Percentiles rank a stretch among this genome's conserved stretches.
Evolutionary conservation across 1,140 invertebrate genomes (phyloP).

Genomic region (Planococcus citri): DNA sequence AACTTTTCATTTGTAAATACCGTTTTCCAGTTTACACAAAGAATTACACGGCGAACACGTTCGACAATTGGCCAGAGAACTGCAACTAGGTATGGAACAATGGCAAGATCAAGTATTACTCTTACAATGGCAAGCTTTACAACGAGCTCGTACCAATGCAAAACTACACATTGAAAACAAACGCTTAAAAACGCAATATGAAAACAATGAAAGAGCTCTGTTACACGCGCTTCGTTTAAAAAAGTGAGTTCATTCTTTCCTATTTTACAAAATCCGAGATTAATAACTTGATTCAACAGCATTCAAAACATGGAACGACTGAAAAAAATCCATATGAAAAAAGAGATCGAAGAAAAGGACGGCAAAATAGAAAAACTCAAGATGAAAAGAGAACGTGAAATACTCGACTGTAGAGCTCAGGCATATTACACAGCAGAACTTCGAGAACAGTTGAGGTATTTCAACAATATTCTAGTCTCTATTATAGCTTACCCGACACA

Average conservation of each 20-base stretch:
- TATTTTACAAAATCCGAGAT: not conserved
- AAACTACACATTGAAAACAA: constrained; percentile 27
- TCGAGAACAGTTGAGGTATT: constrained; percentile 31
- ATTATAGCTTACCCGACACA: no score
- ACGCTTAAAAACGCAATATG: constrained; percentile 27
- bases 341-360: constrained; percentile 30
- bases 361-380: constrained; percentile 30
- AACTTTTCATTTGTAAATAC: constrained; percentile 10
- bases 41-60: constrained; percentile 30
- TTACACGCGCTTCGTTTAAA: constrained; percentile 28
- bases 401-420: constrained; percentile 29
- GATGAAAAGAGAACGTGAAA: constrained; percentile 29
- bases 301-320: constrained; percentile 28
- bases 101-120: constrained; percentile 32
- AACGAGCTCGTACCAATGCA: constrained; percentile 29
- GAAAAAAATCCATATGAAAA: constrained; percentile 26
- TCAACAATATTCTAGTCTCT: not conserved
- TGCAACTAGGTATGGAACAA: constrained; percentile 30
- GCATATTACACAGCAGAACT: constrained; percentile 32
- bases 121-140: constrained; percentile 30
- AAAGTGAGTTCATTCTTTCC: constrained; percentile 25
- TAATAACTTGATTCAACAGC: constrained; percentile 21
- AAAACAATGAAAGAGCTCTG: constrained; percentile 28
- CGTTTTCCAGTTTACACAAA: constrained; percentile 29
- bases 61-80: constrained; percentile 28